Evolutionary conservation across 1,140 invertebrate species (phyloP), one percentile per base, ranked within the genome.

Genomic region (Papilio dardanus): DNA sequence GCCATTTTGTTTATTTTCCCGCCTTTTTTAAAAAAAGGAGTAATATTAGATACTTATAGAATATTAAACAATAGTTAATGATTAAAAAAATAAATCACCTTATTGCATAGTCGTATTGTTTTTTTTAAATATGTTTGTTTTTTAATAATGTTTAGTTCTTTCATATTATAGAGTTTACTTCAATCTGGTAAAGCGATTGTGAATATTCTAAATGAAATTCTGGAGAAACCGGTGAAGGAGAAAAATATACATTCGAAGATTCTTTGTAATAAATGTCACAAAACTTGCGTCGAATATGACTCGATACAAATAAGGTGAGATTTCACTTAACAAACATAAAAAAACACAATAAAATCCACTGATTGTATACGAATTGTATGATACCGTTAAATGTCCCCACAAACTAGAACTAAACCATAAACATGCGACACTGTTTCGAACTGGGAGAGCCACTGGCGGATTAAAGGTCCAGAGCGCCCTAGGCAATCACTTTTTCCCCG

Each of bases 231-330:
- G 3, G 75, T 92, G 0, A 75, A 58, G n/a, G 77, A 87, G 19
- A 81, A 84, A 1, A 74, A 76, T 19, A 81, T 83, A 31, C 83
- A 86, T 7, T 78, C 84, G 1, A 82, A 79, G 12, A 62, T 87
- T 1, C 58, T 92, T 16, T 91, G 90, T 71, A 88, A 86, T 19
- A 89, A 87, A 40, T 92, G 90, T 66, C 77, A 85, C 46, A 90
- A 88, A 24, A 71, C 68, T 14, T 83, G 87, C 3, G 69, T 80
- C 0, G 88, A 91, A 74, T 92, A 89, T 84, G 88, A 92, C 74
- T 82, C 80, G 14, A 79, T 87, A 74, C 78, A 86, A 75, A 77
- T 82, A 7, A 86, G 84, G 90, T 92, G 71, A 78, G 74, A 69
- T 46, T 40, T 42, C 3, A 2, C 40, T 42, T 42, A 16, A 12